These are phyloP conservation scores for Athene cunicularia DNA, from an alignment of 2,113 vertebrate genomes.

Conservation along the genomic window DNA sequence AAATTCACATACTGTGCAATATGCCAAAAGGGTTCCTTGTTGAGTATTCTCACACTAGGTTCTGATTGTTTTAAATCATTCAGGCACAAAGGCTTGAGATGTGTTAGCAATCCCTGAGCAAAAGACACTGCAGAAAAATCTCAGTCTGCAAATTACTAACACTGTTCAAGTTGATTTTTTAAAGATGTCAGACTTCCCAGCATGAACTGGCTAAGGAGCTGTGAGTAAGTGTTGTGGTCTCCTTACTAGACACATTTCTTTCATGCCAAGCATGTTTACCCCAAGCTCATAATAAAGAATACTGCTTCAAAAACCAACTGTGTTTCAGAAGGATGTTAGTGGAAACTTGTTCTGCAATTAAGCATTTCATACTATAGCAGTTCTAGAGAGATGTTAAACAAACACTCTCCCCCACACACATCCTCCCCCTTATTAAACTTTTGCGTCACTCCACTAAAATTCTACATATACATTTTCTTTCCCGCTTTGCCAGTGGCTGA, in stretches of 20 bases:
- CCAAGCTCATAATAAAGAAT: conserved; percentile 1
- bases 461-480: background rate
- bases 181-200: conserved; percentile 27
- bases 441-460: background rate
- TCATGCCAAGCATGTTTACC: conserved; percentile 36
- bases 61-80: background rate
- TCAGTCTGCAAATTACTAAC: background rate
- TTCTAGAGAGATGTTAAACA: background rate
- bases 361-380: background rate
- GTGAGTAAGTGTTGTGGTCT: conserved; percentile 58
- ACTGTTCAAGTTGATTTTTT: background rate
- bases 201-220: background rate
- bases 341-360: conserved; percentile 9
- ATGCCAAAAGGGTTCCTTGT: rapidly evolving
- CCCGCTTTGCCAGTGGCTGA: background rate
- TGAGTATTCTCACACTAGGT: background rate
- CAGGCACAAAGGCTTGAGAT: background rate
- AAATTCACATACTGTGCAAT: background rate
- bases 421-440: background rate
- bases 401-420: background rate
- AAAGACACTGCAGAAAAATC: background rate
- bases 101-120: background rate
- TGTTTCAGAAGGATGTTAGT: background rate
- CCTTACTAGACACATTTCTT: conserved; percentile 35
- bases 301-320: background rate